A percentile compares a stretch with the other conserved stretches of the same genome.
phyloP scores from a whole-genome alignment of 1,140 invertebrate species.

The Antheraea mylitta region DNA sequence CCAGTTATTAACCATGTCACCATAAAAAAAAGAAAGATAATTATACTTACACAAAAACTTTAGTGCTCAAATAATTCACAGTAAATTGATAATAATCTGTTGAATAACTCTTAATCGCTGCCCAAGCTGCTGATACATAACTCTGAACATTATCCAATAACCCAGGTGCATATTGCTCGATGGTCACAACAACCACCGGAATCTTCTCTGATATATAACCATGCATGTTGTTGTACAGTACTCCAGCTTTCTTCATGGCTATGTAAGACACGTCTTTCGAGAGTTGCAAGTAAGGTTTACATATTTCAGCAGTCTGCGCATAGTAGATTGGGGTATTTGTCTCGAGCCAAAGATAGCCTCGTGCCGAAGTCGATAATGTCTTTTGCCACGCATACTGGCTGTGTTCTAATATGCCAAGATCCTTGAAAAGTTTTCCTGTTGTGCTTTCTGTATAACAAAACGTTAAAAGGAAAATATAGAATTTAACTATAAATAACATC shows the following conservation, averaged over 20 bases:
- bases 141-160: conserved; percentile 80
- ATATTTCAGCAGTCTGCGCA: conserved; percentile 74
- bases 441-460: conserved; percentile 66
- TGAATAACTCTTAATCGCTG: conserved; percentile 65
- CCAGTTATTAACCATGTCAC: too few relatives aligned
- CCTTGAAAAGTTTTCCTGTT: conserved; percentile 81
- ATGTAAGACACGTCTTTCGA: conserved; percentile 79
- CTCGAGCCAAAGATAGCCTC: conserved; percentile 82
- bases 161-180: conserved; percentile 86
- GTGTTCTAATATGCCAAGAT: conserved; percentile 81
- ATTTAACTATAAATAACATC: neutral
- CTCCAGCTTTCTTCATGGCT: conserved; percentile 73
- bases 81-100: conserved; percentile 71
- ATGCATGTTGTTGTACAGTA: conserved; percentile 77
- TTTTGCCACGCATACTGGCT: conserved; percentile 80
- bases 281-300: conserved; percentile 82
- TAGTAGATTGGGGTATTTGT: conserved; percentile 84
- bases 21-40: conserved; percentile 11
- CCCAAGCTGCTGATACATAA: conserved; percentile 62
- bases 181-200: conserved; percentile 81
- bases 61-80: conserved; percentile 82
- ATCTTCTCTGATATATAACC: conserved; percentile 80
- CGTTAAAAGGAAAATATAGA: neutral
- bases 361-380: conserved; percentile 77
- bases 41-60: conserved; percentile 88